Evolutionary conservation across 2,797 vertebrate species (phyloP).

Genomic region (Heliangelus exortis): DNA sequence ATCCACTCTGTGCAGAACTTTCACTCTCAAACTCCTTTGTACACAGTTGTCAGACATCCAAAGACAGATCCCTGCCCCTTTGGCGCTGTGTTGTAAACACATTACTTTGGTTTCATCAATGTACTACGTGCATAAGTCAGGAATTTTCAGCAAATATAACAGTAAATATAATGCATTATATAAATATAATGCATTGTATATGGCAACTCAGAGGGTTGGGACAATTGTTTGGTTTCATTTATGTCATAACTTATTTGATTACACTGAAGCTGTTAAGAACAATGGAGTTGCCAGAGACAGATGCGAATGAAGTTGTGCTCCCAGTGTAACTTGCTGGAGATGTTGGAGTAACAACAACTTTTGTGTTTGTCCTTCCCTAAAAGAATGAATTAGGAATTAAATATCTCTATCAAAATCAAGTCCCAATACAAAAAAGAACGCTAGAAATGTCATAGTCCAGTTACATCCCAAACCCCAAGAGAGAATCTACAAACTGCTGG

Average conservation of each 20-base stretch:
- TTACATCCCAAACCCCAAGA: background rate
- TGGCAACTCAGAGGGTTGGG: rapidly evolving
- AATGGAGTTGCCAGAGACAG: background rate
- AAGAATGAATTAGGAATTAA: background rate
- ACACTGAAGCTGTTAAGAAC: background rate
- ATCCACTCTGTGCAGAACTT: background rate
- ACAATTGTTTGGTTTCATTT: background rate
- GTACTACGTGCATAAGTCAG: background rate
- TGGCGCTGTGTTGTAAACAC: background rate
- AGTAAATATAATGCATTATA: background rate
- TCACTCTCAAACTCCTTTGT: background rate
- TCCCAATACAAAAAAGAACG: background rate
- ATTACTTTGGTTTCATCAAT: background rate
- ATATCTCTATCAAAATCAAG: background rate
- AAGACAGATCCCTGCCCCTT: rapidly evolving
- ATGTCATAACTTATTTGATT: background rate
- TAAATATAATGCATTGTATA: background rate
- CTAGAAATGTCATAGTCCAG: background rate
- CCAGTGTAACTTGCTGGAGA: background rate
- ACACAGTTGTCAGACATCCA: background rate
- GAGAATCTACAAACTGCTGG: background rate
- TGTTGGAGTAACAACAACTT: background rate
- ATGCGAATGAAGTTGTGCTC: background rate
- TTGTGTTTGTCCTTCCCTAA: background rate
- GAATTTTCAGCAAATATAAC: background rate